Conservation (phyloP, 2,797 vertebrate genomes). For the Spondyliosoma cantharus region DNA sequence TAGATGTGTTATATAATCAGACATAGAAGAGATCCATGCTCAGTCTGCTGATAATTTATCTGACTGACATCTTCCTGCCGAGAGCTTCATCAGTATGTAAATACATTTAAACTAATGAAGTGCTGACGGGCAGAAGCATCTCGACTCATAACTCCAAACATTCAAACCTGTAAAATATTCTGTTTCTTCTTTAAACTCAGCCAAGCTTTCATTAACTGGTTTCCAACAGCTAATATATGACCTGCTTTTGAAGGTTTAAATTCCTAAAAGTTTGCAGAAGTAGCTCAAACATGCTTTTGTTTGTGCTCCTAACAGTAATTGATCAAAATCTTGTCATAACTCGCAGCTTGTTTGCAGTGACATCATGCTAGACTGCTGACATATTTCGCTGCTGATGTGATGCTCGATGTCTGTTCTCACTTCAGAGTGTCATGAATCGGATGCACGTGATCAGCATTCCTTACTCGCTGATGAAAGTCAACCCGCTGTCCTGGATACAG, state of each 20-base stretch:
- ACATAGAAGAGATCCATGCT: slow-evolving; percentile 7
- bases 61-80: slow-evolving; percentile 4
- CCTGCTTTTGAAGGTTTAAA: slow-evolving; percentile 21
- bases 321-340: slow-evolving; percentile 15
- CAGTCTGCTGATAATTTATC: slow-evolving; percentile 32
- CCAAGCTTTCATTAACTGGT: slow-evolving; percentile 21
- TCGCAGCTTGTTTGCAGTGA: slow-evolving; percentile 23
- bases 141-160: slow-evolving; percentile 25
- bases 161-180: slow-evolving; percentile 22
- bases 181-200: not conserved
- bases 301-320: not conserved
- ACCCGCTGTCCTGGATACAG: slow-evolving; percentile 98
- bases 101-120: slow-evolving; percentile 38
- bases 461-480: slow-evolving; percentile 98
- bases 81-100: slow-evolving; percentile 35
- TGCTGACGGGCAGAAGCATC: slow-evolving; percentile 20
- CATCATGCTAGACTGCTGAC: slow-evolving; percentile 16
- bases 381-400: slow-evolving; percentile 32
- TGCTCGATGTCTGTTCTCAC: slow-evolving; percentile 50
- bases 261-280: slow-evolving; percentile 14
- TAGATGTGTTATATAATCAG: slow-evolving; percentile 13
- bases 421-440: slow-evolving; percentile 94
- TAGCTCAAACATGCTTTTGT: slow-evolving; percentile 1
- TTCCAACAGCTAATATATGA: slow-evolving; percentile 20
- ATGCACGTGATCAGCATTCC: slow-evolving; percentile 98